A percentile compares a stretch with the other conserved stretches of the same genome.
These are phyloP conservation scores for Lithodes maja DNA, from an alignment of 2,888 invertebrate genomes.

Conservation along the genomic window DNA sequence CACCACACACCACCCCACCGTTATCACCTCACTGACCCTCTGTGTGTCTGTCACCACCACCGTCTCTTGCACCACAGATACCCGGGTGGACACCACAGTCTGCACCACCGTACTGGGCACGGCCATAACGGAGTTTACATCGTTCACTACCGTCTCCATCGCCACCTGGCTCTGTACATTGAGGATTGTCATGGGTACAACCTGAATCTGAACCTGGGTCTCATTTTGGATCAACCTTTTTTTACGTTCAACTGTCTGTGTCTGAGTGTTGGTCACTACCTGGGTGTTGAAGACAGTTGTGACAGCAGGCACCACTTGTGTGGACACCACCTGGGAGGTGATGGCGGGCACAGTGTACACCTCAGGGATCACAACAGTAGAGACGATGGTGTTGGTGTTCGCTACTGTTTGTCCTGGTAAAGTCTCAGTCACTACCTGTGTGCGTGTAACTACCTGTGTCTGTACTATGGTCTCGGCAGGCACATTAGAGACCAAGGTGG, in stretches of 20 bases:
- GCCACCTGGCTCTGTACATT: slow-evolving; percentile 44
- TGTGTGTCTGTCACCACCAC: slow-evolving; percentile 51
- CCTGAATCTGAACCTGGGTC: slow-evolving; percentile 51
- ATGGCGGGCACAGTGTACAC: slow-evolving; percentile 60
- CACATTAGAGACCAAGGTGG: slow-evolving; percentile 43
- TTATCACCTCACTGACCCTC: slow-evolving; percentile 18
- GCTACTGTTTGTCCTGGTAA: slow-evolving; percentile 60
- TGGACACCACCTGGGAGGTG: slow-evolving; percentile 60
- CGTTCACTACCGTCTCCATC: slow-evolving; percentile 46
- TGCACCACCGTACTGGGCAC: slow-evolving; percentile 57
- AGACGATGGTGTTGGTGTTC: slow-evolving; percentile 50
- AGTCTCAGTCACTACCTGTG: slow-evolving; percentile 51
- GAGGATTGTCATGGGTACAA: slow-evolving; percentile 52
- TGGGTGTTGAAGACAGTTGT: slow-evolving; percentile 54
- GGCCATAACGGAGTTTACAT: slow-evolving; percentile 44
- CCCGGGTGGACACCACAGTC: slow-evolving; percentile 60
- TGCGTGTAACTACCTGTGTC: slow-evolving; percentile 50
- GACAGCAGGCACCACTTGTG: slow-evolving; percentile 56
- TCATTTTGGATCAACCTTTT: slow-evolving; percentile 49
- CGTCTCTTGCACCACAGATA: slow-evolving; percentile 56
- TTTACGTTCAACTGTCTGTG: slow-evolving; percentile 61
- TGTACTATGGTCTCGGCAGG: slow-evolving; percentile 54
- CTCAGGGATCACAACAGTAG: slow-evolving; percentile 53
- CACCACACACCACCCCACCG: slow-evolving; percentile 47
- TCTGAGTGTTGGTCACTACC: slow-evolving; percentile 62